These are phyloP conservation scores for Hypsibius dujardini DNA, from an alignment of 1,140 invertebrate species.

Conservation along the genomic window DNA sequence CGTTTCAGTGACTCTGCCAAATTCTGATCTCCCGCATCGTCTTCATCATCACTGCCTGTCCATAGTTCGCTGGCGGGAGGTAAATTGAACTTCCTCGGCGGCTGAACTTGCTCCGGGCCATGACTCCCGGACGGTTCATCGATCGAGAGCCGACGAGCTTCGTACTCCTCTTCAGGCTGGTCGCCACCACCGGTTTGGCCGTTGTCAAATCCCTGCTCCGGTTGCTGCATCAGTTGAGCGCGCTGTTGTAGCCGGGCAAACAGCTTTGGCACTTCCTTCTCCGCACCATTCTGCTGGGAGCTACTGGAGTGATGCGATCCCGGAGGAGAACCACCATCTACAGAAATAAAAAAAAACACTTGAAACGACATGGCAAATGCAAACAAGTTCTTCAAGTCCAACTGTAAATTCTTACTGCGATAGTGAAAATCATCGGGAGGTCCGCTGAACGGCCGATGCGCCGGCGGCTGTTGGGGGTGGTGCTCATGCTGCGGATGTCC, in stretches of 20 bases:
- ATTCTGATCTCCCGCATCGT: not conserved
- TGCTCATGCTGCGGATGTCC: too few relatives aligned
- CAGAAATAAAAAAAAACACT: not conserved
- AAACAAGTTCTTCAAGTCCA: too few relatives aligned
- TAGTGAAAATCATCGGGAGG: too few relatives aligned
- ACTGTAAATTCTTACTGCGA: too few relatives aligned
- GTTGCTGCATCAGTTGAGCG: not conserved
- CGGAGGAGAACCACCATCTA: not conserved
- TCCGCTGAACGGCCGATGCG: too few relatives aligned
- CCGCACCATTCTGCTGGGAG: not conserved
- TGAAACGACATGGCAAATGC: too few relatives aligned
- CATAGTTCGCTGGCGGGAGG: not conserved
- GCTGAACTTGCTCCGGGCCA: too few relatives aligned
- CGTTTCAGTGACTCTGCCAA: slow-evolving; percentile 13
- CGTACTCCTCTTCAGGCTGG: not conserved
- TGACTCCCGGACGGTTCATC: not conserved
- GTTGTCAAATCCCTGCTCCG: not conserved
- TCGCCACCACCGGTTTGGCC: not conserved
- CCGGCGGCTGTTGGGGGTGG: too few relatives aligned
- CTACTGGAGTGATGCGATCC: not conserved
- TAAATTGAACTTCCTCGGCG: too few relatives aligned
- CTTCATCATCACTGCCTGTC: slow-evolving; percentile 7
- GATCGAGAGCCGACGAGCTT: not conserved
- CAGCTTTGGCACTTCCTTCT: not conserved
- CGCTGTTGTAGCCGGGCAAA: slow-evolving; percentile 3